A percentile compares a stretch with the other conserved stretches of the same genome.
These are phyloP conservation scores for Drosophila cardini DNA, from an alignment of 1,140 invertebrate species.

Conservation along the genomic window DNA sequence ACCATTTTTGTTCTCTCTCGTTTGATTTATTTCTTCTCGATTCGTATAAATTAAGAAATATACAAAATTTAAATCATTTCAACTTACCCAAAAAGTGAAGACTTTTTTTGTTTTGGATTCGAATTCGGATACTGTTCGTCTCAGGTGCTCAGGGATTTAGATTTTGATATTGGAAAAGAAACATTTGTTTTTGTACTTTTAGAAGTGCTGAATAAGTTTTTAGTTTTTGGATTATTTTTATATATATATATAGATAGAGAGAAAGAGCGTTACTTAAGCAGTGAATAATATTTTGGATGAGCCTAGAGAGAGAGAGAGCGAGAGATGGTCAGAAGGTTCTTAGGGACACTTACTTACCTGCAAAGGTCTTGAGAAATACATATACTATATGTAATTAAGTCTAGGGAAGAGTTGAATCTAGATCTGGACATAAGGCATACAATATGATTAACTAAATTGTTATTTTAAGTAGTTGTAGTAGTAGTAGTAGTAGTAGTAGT, in stretches of 20 bases:
- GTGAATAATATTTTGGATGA: neutral
- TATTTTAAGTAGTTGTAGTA: constrained; percentile 17
- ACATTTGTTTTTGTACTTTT: constrained; percentile 38
- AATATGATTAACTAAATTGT: constrained; percentile 20
- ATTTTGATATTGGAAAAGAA: constrained; percentile 52
- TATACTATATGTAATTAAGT: too few species aligned
- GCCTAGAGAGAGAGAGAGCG: neutral
- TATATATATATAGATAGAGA: neutral
- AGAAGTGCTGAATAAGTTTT: constrained; percentile 41
- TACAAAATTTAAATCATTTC: neutral
- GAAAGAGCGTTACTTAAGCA: constrained; percentile 51
- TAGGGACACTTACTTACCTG: neutral
- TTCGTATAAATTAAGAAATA: neutral
- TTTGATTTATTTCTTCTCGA: constrained; percentile 17
- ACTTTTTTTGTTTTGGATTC: neutral
- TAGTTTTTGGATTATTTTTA: neutral
- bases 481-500: constrained; percentile 10
- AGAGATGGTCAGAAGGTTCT: too few species aligned
- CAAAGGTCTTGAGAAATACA: neutral
- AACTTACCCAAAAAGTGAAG: neutral
- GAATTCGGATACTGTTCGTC: neutral
- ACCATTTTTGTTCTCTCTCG: neutral
- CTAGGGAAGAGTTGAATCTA: neutral
- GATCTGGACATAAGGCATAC: constrained; percentile 10
- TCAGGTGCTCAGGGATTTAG: constrained; percentile 7